These are phyloP conservation scores for Carcina quercana DNA, from an alignment of 2,888 invertebrate species.

Conservation along the genomic window DNA sequence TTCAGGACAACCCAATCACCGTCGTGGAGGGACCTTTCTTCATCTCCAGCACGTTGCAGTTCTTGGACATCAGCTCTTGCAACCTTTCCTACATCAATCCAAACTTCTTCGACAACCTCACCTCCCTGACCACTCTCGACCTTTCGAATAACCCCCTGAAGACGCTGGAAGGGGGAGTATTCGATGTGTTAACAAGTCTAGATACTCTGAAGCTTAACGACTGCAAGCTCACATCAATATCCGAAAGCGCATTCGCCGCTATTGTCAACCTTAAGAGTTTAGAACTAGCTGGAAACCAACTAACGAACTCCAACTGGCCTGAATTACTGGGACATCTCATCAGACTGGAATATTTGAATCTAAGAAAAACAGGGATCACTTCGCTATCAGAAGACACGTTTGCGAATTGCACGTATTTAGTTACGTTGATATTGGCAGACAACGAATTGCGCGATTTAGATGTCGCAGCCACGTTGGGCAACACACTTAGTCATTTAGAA, in stretches of 20 bases:
- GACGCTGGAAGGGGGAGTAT: conserved; percentile 71
- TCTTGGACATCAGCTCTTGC: conserved; percentile 80
- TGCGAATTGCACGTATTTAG: conserved; percentile 77
- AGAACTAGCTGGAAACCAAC: conserved; percentile 76
- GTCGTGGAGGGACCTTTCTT: conserved; percentile 78
- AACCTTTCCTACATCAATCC: conserved; percentile 73
- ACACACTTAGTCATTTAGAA: conserved; percentile 77
- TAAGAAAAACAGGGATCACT: conserved; percentile 75
- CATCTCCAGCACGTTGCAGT: conserved; percentile 77
- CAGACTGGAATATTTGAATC: conserved; percentile 77
- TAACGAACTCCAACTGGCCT: conserved; percentile 75
- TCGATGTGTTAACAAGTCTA: conserved; percentile 77
- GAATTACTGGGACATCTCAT: conserved; percentile 74
- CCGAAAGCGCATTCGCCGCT: conserved; percentile 71
- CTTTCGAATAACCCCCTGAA: conserved; percentile 79
- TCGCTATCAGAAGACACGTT: conserved; percentile 78
- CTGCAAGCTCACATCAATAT: conserved; percentile 76
- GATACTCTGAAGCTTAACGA: conserved; percentile 78
- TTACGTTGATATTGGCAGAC: conserved; percentile 77
- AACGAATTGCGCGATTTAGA: conserved; percentile 79
- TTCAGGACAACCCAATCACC: conserved; percentile 79
- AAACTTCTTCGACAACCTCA: conserved; percentile 79
- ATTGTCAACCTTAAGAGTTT: conserved; percentile 76
- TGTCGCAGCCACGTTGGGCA: conserved; percentile 77
- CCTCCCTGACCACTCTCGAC: conserved; percentile 79